phyloP scores from a whole-genome alignment of 2,797 vertebrate genomes.

The Manis pentadactyla region DNA sequence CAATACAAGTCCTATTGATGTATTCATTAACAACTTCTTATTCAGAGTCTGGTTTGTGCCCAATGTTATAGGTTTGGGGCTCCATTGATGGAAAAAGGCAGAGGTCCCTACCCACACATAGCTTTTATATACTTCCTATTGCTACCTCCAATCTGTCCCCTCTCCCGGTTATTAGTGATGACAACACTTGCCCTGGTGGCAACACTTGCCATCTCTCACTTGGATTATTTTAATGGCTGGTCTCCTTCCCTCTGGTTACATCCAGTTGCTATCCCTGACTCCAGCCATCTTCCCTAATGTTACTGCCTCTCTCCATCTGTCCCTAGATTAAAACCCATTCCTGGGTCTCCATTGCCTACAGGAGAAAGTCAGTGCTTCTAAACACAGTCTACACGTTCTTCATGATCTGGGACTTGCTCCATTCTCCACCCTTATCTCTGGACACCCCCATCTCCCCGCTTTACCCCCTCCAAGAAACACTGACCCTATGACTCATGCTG shows the following conservation, averaged over 20 bases:
- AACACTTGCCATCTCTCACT: background rate
- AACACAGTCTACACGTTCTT: background rate
- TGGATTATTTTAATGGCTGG: background rate
- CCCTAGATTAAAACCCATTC: background rate
- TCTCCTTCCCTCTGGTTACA: background rate
- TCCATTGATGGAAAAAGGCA: background rate
- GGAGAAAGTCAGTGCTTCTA: background rate
- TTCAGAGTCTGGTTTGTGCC: background rate
- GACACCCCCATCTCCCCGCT: background rate
- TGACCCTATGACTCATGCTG: background rate
- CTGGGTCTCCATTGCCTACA: background rate
- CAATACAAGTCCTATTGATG: too few species aligned
- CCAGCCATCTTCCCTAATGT: background rate
- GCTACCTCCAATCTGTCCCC: background rate
- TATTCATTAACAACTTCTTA: background rate
- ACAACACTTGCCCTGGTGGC: background rate
- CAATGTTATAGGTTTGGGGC: background rate
- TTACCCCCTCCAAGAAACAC: background rate
- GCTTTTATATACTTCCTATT: background rate
- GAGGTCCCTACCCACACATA: fast-evolving
- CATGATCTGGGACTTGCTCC: background rate
- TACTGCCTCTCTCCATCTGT: background rate
- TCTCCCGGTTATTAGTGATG: background rate
- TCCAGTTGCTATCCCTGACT: too few species aligned
- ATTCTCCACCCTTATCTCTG: background rate